Evolutionary conservation across 1,140 invertebrate genomes (phyloP).

Genomic region (Probaryconus sp.): DNA sequence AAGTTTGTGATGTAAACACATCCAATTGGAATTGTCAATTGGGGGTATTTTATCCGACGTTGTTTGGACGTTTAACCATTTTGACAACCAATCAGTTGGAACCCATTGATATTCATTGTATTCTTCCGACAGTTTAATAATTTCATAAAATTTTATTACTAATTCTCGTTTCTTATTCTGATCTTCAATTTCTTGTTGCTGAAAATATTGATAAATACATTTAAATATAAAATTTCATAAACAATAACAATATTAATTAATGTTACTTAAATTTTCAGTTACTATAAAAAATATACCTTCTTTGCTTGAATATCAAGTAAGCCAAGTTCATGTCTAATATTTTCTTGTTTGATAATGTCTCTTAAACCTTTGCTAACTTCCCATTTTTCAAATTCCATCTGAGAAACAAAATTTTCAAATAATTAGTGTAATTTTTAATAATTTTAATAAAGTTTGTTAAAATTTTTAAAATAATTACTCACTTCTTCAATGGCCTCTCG

Average conservation of each 20-base stretch:
- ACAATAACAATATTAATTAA: slow-evolving; percentile 7
- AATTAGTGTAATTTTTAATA: slow-evolving; percentile 17
- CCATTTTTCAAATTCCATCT: slow-evolving; percentile 74
- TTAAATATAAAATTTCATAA: slow-evolving; percentile 5
- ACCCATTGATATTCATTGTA: slow-evolving; percentile 77
- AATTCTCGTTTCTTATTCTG: slow-evolving; percentile 75
- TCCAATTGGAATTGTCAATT: slow-evolving; percentile 76
- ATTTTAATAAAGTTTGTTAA: slow-evolving; percentile 11
- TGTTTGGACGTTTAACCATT: slow-evolving; percentile 75
- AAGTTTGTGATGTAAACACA: slow-evolving; percentile 78
- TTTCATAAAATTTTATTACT: slow-evolving; percentile 71
- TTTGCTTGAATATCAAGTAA: slow-evolving; percentile 73
- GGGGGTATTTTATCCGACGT: slow-evolving; percentile 67
- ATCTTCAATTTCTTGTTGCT: slow-evolving; percentile 78
- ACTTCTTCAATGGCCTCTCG: slow-evolving; percentile 73
- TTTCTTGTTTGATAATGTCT: slow-evolving; percentile 72
- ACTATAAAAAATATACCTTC: slow-evolving; percentile 67
- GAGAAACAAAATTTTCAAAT: slow-evolving; percentile 43
- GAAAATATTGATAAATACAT: slow-evolving; percentile 20
- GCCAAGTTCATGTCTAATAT: slow-evolving; percentile 71
- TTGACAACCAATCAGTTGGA: slow-evolving; percentile 77
- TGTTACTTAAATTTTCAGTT: too few species aligned
- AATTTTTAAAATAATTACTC: slow-evolving; percentile 13
- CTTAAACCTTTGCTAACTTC: slow-evolving; percentile 69
- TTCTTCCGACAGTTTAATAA: slow-evolving; percentile 58